Evolutionary conservation across 1,140 invertebrate genomes (phyloP).

Genomic region (Halictus rubicundus): DNA sequence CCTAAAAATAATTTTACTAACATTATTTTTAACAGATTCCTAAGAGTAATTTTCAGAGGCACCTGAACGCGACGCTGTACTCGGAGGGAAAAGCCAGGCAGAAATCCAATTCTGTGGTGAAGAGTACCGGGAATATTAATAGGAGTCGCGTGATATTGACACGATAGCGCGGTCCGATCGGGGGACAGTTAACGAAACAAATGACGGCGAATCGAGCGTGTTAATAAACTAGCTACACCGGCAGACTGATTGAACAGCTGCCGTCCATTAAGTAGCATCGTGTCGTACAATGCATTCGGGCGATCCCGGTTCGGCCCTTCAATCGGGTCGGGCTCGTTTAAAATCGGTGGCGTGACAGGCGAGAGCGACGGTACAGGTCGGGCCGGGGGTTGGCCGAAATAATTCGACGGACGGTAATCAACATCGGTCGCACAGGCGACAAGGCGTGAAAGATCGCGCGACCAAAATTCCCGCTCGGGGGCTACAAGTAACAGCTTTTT

Average conservation of each 20-base stretch:
- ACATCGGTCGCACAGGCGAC: background rate
- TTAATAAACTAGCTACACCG: background rate
- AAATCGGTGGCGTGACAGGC: background rate
- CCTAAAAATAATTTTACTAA: no score
- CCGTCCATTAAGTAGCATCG: background rate
- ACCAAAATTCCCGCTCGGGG: background rate
- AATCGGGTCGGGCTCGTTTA: background rate
- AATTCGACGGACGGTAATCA: background rate
- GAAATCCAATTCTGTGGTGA: no score
- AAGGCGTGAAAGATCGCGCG: background rate
- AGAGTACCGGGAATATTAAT: no score
- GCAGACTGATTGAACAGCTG: background rate
- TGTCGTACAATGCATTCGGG: background rate
- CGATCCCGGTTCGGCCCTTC: background rate
- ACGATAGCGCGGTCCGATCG: background rate
- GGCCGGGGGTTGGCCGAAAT: no score
- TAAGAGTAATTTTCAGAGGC: no score
- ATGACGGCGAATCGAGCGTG: no score
- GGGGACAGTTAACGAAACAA: no score
- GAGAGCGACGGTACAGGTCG: background rate
- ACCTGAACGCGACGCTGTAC: no score
- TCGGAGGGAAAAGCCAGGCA: no score
- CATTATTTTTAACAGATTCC: no score
- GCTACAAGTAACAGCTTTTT: conserved; percentile 39
- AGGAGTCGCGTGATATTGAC: no score